Conservation (phyloP, 1,140 invertebrate species). For the Dufourea novaeangliae region DNA sequence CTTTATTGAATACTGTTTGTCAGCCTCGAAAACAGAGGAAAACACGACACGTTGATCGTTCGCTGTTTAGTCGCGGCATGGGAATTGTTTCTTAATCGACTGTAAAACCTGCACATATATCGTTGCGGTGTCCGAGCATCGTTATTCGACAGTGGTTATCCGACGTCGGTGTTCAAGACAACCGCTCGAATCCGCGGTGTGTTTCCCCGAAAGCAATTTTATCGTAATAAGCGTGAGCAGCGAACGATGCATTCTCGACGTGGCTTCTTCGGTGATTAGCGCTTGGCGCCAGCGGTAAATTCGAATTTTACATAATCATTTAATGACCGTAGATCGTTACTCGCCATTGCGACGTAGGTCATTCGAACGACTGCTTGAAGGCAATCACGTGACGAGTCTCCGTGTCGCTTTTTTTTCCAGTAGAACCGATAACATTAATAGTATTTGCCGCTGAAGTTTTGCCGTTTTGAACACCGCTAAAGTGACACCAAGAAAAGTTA, state of each 20-base stretch:
- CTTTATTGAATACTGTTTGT: not conserved
- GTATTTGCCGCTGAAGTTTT: not conserved
- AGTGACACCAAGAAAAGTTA: no score
- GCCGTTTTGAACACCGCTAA: not conserved
- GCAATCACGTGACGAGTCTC: not conserved
- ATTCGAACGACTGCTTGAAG: no score
- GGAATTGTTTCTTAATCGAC: not conserved
- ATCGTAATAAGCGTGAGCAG: conserved; percentile 18
- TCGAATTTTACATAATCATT: conserved; percentile 43
- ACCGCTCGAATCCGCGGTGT: not conserved
- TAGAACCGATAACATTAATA: not conserved
- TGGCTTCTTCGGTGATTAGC: conserved; percentile 7
- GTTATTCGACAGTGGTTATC: not conserved
- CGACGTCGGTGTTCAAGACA: not conserved
- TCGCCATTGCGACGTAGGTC: not conserved
- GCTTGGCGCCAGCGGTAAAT: conserved; percentile 31
- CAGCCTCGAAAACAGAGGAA: not conserved
- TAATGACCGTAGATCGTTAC: conserved; percentile 11
- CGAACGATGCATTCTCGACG: conserved; percentile 18
- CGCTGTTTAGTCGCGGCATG: not conserved
- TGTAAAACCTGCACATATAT: not conserved
- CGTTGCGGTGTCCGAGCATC: not conserved
- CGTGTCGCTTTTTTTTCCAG: not conserved
- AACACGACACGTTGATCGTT: not conserved
- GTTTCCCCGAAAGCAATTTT: conserved; percentile 35